Evolutionary conservation across 2,113 vertebrate species (phyloP).

Genomic region (Oryctolagus cuniculus): DNA sequence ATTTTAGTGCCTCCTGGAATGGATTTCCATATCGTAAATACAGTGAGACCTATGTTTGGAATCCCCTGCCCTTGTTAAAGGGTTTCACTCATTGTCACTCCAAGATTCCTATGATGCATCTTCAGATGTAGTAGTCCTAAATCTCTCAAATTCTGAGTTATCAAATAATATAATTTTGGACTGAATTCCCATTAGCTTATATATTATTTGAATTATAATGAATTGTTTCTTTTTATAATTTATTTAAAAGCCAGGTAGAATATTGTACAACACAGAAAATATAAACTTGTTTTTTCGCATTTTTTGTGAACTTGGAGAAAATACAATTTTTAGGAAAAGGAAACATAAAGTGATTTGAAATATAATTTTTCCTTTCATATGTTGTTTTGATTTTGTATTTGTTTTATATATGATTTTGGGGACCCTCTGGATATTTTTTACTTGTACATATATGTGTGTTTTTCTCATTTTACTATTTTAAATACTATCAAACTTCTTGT

Average conservation of each 20-base stretch:
- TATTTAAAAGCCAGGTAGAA: background rate
- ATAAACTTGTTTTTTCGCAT: background rate
- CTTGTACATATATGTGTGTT: background rate
- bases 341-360: background rate
- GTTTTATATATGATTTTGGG: background rate
- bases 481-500: background rate
- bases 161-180: background rate
- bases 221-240: background rate
- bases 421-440: background rate
- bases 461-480: background rate
- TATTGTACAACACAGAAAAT: background rate
- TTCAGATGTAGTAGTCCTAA: background rate
- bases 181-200: background rate
- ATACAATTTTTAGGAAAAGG: background rate
- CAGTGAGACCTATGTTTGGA: background rate
- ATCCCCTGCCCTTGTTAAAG: background rate
- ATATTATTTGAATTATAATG: background rate
- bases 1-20: background rate
- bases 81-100: background rate
- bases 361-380: background rate
- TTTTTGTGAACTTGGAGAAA: background rate
- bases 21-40: background rate
- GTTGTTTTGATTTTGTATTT: constrained; percentile 10
- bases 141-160: background rate
- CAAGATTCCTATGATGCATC: background rate